Conservation (phyloP, 2,113 vertebrate species). For the Chelonoidis abingdonii region DNA sequence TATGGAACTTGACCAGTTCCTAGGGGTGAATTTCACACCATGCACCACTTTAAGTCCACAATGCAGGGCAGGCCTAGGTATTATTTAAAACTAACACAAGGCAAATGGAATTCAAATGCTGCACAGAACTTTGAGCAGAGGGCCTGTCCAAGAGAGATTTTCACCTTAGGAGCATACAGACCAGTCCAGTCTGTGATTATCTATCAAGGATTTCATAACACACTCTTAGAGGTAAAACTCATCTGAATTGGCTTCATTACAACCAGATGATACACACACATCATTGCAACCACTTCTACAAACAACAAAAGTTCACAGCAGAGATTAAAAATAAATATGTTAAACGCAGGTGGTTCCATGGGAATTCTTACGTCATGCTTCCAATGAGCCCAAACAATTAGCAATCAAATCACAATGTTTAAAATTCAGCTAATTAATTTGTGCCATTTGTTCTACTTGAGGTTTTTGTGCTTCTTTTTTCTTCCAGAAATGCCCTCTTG, state of each 20-base stretch:
- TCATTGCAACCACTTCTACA: not conserved
- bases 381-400: not conserved
- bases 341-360: not conserved
- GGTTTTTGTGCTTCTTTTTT: not conserved
- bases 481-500: not conserved
- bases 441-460: not conserved
- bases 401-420: not conserved
- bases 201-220: not conserved
- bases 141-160: not conserved
- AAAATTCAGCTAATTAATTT: not conserved
- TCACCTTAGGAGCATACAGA: not conserved
- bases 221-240: not conserved
- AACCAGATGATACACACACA: not conserved
- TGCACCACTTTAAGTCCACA: not conserved
- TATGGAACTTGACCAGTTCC: not conserved
- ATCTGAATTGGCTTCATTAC: not conserved
- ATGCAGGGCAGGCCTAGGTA: not conserved
- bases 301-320: not conserved
- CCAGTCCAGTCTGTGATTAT: not conserved
- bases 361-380: not conserved
- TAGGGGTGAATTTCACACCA: not conserved
- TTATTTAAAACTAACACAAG: fast-evolving
- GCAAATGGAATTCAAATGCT: not conserved
- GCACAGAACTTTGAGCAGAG: not conserved
- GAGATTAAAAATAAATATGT: not conserved